Conservation (phyloP, 37 sponge, comb jelly and placozoan genomes). For the Sycon ciliatum region DNA sequence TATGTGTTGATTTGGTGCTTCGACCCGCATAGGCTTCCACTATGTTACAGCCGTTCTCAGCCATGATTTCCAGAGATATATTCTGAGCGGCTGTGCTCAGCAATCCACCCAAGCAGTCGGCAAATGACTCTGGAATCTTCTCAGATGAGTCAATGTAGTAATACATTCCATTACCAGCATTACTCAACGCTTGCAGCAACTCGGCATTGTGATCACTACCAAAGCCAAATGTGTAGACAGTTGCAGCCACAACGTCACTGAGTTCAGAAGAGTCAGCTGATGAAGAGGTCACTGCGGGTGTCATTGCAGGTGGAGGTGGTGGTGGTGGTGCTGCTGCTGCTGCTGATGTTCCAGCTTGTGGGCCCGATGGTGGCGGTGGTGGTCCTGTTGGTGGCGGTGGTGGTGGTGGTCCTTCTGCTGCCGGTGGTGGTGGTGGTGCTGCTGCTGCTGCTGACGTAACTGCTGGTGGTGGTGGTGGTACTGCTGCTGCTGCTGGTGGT, state of each 20-base stretch:
- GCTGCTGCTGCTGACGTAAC: too few relatives aligned
- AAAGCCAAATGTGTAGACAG: conserved; percentile 86
- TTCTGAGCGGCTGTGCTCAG: conserved; percentile 28
- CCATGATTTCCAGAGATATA: conserved; percentile 2
- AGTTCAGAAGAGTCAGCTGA: background rate
- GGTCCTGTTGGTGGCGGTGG: too few relatives aligned
- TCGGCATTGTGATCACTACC: conserved; percentile 69
- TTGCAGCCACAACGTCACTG: conserved; percentile 50
- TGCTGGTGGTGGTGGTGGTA: too few relatives aligned
- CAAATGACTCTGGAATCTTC: conserved; percentile 52
- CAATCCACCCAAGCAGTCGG: conserved; percentile 31
- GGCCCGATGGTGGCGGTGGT: too few relatives aligned
- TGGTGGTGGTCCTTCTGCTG: too few relatives aligned
- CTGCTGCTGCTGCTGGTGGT: too few relatives aligned
- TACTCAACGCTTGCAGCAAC: conserved; percentile 67
- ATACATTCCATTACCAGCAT: conserved; percentile 70
- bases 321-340: too few relatives aligned
- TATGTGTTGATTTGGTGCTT: background rate
- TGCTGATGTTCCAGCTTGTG: too few relatives aligned
- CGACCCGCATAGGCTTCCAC: background rate
- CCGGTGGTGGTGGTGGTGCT: too few relatives aligned
- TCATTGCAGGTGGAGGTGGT: too few relatives aligned
- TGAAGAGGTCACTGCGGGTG: too few relatives aligned
- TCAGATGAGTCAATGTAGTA: conserved; percentile 79
- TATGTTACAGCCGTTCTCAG: conserved; percentile 1